A percentile compares a stretch with the other conserved stretches of the same genome.
Conservation (phyloP, 2,113 vertebrate species). For the Xenotilapia longispinis region DNA sequence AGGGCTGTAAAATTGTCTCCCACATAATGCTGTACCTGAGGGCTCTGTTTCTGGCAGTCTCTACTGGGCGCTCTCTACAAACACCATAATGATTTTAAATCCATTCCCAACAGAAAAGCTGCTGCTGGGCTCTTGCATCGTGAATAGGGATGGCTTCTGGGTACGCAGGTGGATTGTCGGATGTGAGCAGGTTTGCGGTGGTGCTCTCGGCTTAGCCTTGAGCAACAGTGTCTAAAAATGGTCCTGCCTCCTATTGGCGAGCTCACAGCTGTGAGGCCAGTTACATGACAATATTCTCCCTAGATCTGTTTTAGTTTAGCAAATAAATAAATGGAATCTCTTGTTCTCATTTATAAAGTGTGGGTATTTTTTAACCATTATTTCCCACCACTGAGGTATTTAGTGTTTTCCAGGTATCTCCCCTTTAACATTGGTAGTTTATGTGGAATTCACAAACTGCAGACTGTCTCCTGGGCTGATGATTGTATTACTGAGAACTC, state of each 20-base stretch:
- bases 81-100: conserved; percentile 16
- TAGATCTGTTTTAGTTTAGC: background rate
- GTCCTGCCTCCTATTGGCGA: background rate
- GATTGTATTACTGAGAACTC: background rate
- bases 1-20: background rate
- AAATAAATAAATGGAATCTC: background rate
- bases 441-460: background rate
- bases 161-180: conserved; percentile 15
- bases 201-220: background rate
- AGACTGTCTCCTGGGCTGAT: background rate
- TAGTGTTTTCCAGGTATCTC: background rate
- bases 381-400: background rate
- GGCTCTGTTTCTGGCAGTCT: background rate
- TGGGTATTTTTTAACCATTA: background rate
- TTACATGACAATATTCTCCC: background rate
- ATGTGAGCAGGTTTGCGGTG: conserved; percentile 13
- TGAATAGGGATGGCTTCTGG: background rate
- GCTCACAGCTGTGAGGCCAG: background rate
- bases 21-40: conserved; percentile 4
- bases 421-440: background rate
- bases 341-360: background rate
- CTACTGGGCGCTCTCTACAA: background rate
- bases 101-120: background rate
- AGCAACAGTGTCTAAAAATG: background rate
- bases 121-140: background rate